A percentile compares a stretch with the other conserved stretches of the same genome.
Evolutionary conservation across 2,888 invertebrate genomes (phyloP).

Genomic region (Agonopterix alstromeriana): DNA sequence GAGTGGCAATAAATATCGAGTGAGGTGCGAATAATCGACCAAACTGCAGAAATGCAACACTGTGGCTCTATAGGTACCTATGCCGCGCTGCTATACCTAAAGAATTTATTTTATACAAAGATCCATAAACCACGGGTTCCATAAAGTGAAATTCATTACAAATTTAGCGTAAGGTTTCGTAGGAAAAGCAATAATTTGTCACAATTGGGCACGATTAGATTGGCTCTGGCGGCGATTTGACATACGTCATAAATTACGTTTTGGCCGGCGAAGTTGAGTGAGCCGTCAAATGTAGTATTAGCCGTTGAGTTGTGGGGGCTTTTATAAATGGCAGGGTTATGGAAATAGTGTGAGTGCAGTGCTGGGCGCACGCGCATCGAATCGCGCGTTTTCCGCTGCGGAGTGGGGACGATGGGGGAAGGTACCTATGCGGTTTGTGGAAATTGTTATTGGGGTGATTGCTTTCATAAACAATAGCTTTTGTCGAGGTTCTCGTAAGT

Average conservation of each 20-base stretch:
- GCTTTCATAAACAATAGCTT: slow-evolving; percentile 75
- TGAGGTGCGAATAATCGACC: slow-evolving; percentile 58
- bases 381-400: slow-evolving; percentile 69
- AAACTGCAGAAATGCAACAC: slow-evolving; percentile 41
- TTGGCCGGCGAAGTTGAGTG: slow-evolving; percentile 50
- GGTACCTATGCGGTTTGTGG: slow-evolving; percentile 55
- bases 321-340: slow-evolving; percentile 42
- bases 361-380: slow-evolving; percentile 69
- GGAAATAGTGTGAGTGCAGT: slow-evolving; percentile 53
- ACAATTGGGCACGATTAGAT: slow-evolving; percentile 75
- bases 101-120: slow-evolving; percentile 42
- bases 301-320: slow-evolving; percentile 22
- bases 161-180: slow-evolving; percentile 67
- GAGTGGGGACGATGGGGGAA: slow-evolving; percentile 42
- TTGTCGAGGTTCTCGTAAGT: slow-evolving; percentile 61
- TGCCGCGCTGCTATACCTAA: slow-evolving; percentile 15
- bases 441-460: slow-evolving; percentile 76
- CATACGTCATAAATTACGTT: slow-evolving; percentile 71
- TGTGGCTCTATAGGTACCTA: slow-evolving; percentile 26
- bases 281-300: slow-evolving; percentile 28
- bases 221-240: slow-evolving; percentile 69
- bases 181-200: slow-evolving; percentile 75
- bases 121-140: slow-evolving; percentile 41
- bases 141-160: slow-evolving; percentile 61
- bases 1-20: slow-evolving; percentile 64